phyloP scores from a whole-genome alignment of 2,797 vertebrate species.

The Rhabdophis nuchalis region DNA sequence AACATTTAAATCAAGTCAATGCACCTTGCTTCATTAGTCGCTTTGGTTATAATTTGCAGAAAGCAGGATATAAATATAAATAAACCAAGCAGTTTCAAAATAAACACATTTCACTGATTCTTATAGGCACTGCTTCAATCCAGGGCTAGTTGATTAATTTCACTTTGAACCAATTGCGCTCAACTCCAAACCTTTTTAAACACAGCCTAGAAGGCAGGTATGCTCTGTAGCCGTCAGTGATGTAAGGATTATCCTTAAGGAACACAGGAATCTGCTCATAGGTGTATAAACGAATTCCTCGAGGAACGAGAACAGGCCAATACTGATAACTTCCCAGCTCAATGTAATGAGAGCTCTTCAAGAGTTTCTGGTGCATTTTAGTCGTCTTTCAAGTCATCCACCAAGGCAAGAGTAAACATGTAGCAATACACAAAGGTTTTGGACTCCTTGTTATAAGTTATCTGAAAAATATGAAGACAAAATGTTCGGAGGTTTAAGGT shows the following conservation, averaged over 20 bases:
- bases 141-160: background rate
- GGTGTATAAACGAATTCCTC: constrained; percentile 91
- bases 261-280: constrained; percentile 92
- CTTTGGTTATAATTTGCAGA: background rate
- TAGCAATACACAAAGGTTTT: background rate
- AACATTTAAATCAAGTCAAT: background rate
- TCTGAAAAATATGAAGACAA: constrained; percentile 3
- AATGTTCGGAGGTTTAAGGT: background rate
- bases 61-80: background rate
- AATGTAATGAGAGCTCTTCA: constrained; percentile 87
- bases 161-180: background rate
- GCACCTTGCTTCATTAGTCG: background rate
- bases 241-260: constrained; percentile 93
- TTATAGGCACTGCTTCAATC: background rate
- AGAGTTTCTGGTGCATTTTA: constrained; percentile 86
- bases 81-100: background rate
- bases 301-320: constrained; percentile 92
- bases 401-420: constrained; percentile 13
- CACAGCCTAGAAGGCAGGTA: constrained; percentile 92
- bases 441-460: background rate
- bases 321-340: constrained; percentile 93
- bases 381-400: constrained; percentile 18
- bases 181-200: constrained; percentile 82
- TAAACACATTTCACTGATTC: background rate
- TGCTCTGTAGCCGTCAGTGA: constrained; percentile 95